Evolutionary conservation across 2,888 invertebrate species (phyloP), one percentile per base, ranked within the genome.

Genomic region (Tetragonisca angustula): DNA sequence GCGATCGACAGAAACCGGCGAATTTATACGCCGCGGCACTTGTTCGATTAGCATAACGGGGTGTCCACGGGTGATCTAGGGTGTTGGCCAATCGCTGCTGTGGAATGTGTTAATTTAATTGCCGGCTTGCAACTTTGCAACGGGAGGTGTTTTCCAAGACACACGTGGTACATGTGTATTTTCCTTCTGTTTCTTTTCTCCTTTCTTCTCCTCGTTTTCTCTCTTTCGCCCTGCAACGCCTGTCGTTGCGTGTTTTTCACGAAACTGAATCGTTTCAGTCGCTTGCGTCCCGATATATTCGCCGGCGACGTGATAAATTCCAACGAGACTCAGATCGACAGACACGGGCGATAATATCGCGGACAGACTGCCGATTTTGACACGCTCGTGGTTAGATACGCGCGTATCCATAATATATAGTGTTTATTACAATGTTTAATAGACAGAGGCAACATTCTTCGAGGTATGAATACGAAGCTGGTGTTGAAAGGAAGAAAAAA

Each of bases 31-130:
- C 62, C 82, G 78, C 81, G 76, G 86, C 79, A 81, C 73, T 86
- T 90, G 89, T 87, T 80, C 76, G 89, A 89, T 90, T 90, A 86
- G 82, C 90, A 89, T 89, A 89, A 90, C 89, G 88, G 88, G 76
- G 81, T 87, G 84, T 67, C 43, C 70, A 49, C 61, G 68, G 59
- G 65, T 65, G 79, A 79, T 75, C 79, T 24, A 67, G 76, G 61
- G 54, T 71, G 75, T 88, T 89, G 78, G 81, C 86, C 85, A 89
- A 90, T 89, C 84, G 59, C 62, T 82, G 72, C 21, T 59, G 52
- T 54, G 69, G 87, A 87, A 88, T 89, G 85, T 84, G 76, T 85
- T 85, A 87, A 87, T 87, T 89, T n/a, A n/a, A n/a, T n/a, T 83
- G 62, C 81, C 73, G 64, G 54, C 32, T 61, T 84, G 79, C 68